These are phyloP conservation scores for Petromus typicus DNA, from an alignment of 2,113 vertebrate genomes.

Conservation along the genomic window DNA sequence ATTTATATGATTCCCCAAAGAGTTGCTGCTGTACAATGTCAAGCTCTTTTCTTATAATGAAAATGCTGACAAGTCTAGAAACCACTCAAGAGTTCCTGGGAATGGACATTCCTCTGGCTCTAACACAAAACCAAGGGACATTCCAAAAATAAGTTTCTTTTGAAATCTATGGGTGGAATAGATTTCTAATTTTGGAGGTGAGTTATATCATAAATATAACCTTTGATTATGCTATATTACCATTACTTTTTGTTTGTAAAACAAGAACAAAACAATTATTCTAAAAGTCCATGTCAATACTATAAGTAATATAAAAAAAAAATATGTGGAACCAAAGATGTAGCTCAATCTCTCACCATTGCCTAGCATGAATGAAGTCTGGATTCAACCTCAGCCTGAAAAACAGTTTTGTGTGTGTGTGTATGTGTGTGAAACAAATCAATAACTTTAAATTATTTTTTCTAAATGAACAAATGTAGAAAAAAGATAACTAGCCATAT, in stretches of 20 bases:
- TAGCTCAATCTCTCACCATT: neutral
- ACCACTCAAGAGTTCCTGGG: neutral
- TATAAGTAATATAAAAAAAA: neutral
- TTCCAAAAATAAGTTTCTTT: neutral
- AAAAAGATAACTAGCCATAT: neutral
- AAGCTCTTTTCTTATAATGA: constrained; percentile 46
- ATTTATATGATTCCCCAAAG: constrained; percentile 8
- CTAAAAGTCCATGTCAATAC: neutral
- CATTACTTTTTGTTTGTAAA: neutral
- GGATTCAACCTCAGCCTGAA: neutral
- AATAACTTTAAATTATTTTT: neutral
- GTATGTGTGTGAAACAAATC: neutral
- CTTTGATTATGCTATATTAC: neutral
- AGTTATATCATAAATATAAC: neutral
- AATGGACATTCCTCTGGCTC: neutral
- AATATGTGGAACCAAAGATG: neutral
- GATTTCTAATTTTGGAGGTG: too few relatives aligned
- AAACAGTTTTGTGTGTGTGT: neutral
- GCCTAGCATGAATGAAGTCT: neutral
- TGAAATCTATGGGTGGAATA: neutral
- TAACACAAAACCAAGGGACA: neutral
- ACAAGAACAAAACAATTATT: neutral
- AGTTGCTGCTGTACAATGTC: neutral
- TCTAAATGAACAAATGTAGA: neutral
- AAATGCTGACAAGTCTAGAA: constrained; percentile 50